A percentile compares a stretch with the other conserved stretches of the same genome.
Conservation (phyloP, 2,888 invertebrate genomes). For the Tinea pellionella region DNA sequence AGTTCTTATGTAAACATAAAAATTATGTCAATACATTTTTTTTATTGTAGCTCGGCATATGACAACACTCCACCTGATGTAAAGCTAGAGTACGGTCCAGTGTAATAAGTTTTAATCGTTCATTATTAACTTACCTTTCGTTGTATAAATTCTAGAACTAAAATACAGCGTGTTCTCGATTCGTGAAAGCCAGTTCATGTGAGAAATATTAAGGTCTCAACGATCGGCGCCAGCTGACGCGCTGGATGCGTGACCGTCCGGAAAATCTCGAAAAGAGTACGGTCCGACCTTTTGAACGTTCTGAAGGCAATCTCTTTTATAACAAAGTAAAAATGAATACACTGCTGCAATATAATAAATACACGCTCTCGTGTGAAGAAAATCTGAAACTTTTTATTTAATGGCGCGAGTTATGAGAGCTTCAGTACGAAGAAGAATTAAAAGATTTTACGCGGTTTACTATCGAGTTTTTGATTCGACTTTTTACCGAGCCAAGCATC, state of each 20-base stretch:
- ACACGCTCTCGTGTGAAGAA: background rate
- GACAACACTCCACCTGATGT: too few relatives aligned
- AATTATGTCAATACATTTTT: too few relatives aligned
- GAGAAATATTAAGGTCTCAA: constrained; percentile 55
- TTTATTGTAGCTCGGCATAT: too few relatives aligned
- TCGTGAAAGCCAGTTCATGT: constrained; percentile 30
- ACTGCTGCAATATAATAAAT: background rate
- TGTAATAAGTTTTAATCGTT: background rate
- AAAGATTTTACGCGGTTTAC: too few relatives aligned
- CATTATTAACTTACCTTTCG: background rate
- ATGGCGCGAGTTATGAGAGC: background rate
- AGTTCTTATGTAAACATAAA: too few relatives aligned
- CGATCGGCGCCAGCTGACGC: constrained; percentile 56
- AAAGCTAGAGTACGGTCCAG: too few relatives aligned
- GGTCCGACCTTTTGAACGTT: constrained; percentile 7
- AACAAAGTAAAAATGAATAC: background rate
- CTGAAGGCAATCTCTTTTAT: background rate
- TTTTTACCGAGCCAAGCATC: too few relatives aligned
- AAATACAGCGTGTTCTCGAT: constrained; percentile 1
- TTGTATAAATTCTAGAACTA: constrained; percentile 6
- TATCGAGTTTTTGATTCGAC: too few relatives aligned
- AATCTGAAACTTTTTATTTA: background rate
- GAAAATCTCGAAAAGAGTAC: background rate
- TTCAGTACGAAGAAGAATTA: too few relatives aligned
- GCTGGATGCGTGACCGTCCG: constrained; percentile 34